These are phyloP conservation scores for Drymonia ruficornis DNA, from an alignment of 2,888 invertebrate species.

Conservation along the genomic window DNA sequence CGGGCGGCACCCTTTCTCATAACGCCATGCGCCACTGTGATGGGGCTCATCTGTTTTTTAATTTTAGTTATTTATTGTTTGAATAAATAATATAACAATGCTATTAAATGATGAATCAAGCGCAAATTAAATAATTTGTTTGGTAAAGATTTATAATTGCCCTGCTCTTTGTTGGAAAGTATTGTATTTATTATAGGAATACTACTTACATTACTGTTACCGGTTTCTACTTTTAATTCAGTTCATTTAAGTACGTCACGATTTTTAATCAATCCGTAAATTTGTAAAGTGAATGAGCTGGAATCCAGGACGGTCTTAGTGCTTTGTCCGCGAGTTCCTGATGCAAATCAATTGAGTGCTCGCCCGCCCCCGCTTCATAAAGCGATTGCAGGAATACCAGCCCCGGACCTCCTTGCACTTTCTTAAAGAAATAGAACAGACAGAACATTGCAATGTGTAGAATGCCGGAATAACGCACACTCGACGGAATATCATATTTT, in stretches of 20 bases:
- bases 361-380: conserved; percentile 49
- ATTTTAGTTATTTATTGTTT: conserved; percentile 15
- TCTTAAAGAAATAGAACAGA: conserved; percentile 46
- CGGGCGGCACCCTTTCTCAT: conserved; percentile 26
- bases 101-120: neutral
- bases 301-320: conserved; percentile 46
- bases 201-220: no score
- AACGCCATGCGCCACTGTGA: conserved; percentile 9
- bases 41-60: conserved; percentile 11
- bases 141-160: no score
- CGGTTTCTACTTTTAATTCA: no score
- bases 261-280: conserved; percentile 60
- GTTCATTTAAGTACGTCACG: conserved; percentile 9
- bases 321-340: conserved; percentile 62
- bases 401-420: conserved; percentile 46
- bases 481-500: conserved; percentile 47
- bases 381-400: conserved; percentile 59
- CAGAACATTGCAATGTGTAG: conserved; percentile 42
- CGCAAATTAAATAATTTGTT: neutral
- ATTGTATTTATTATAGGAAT: no score
- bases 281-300: neutral
- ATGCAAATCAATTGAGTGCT: conserved; percentile 74
- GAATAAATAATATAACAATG: neutral
- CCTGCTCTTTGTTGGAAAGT: no score
- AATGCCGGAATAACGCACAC: conserved; percentile 42